These are phyloP conservation scores for Ploceus nigricollis DNA, from an alignment of 2,113 vertebrate genomes.

Conservation along the genomic window DNA sequence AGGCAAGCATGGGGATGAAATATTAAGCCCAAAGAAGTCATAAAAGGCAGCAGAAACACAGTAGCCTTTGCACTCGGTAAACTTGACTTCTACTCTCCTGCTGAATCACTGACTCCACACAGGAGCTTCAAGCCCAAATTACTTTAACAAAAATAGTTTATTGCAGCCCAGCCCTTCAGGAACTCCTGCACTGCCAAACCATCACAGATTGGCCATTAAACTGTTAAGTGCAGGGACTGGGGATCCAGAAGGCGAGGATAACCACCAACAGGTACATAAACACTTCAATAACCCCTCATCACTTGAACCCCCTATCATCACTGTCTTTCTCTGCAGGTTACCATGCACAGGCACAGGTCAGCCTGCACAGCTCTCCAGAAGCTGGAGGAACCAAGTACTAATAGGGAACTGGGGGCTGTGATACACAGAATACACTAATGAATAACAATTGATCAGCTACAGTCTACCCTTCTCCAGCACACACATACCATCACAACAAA, in stretches of 20 bases:
- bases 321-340: not conserved
- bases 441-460: not conserved
- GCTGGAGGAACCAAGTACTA: not conserved
- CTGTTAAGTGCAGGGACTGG: not conserved
- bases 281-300: not conserved
- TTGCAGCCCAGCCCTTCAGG: not conserved
- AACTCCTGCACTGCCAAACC: not conserved
- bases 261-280: not conserved
- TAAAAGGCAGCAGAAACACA: not conserved
- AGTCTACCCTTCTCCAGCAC: not conserved
- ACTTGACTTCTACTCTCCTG: not conserved
- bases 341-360: not conserved
- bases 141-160: not conserved
- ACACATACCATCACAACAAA: not conserved
- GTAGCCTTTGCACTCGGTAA: not conserved
- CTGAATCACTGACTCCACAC: not conserved
- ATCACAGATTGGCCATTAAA: not conserved
- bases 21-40: not conserved
- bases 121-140: not conserved
- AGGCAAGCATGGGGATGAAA: not conserved
- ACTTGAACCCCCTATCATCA: not conserved
- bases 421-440: not conserved
- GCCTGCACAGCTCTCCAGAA: not conserved
- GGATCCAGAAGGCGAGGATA: not conserved
- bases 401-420: not conserved